Evolutionary conservation across 2,797 vertebrate species (phyloP).

Genomic region (Enoplosus armatus): DNA sequence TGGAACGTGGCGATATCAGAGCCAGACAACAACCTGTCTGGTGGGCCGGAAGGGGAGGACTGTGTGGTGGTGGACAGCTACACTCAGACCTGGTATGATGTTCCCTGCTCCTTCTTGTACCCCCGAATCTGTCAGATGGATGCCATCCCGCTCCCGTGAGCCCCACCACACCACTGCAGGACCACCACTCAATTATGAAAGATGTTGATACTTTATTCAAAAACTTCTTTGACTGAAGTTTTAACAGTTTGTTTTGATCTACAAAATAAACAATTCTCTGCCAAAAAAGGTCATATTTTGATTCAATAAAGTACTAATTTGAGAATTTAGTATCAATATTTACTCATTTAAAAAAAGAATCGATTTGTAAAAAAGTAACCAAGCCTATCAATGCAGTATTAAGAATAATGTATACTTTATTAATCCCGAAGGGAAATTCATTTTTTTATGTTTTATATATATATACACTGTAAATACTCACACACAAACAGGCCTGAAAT

Average conservation of each 20-base stretch:
- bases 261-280: slow-evolving; percentile 5
- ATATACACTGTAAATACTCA: too few species aligned
- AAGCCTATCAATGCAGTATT: slow-evolving; percentile 14
- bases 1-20: neutral
- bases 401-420: too few species aligned
- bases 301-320: slow-evolving; percentile 28
- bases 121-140: slow-evolving; percentile 48
- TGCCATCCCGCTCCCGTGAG: neutral
- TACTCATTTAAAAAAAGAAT: slow-evolving; percentile 1
- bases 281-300: neutral
- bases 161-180: neutral
- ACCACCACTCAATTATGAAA: slow-evolving; percentile 11
- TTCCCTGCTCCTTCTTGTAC: slow-evolving; percentile 46
- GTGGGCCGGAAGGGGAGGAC: slow-evolving; percentile 47
- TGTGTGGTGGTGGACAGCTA: slow-evolving; percentile 46
- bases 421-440: too few species aligned
- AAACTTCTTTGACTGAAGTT: neutral
- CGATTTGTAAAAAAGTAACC: slow-evolving; percentile 2
- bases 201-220: slow-evolving; percentile 35
- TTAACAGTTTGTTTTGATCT: neutral
- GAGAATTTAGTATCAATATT: slow-evolving; percentile 1
- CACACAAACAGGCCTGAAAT: too few species aligned
- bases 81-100: slow-evolving; percentile 9
- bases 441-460: too few species aligned
- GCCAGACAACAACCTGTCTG: slow-evolving; percentile 23